Base-by-base conservation (phyloP, 2,797 vertebrate genomes). In the Sebastes glaucus region DNA sequence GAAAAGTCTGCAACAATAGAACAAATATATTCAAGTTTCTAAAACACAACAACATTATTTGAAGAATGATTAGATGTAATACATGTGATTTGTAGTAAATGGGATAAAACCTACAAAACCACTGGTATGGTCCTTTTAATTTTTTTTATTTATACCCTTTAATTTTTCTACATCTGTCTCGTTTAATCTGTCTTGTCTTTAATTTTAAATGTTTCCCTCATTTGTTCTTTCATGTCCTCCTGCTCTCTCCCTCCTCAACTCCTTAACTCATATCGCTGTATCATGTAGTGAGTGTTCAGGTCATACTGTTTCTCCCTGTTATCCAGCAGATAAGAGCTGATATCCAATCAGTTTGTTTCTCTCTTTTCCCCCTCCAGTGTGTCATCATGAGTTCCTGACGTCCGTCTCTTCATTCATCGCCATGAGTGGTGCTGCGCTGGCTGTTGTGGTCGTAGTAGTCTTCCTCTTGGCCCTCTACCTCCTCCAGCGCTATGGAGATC, bases 381-480 rank as follows among this genome's bases (percentile, higher is more conserved):
- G 10, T n/a, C 64, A 69, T 46, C 64, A 92, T 90, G 86, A 88
- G 10, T 49, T 63, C 78, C 52, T 89, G 84, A 90, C 71, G 7
- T 22, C 55, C 7, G n/a, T 20, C 70, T 32, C 55, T 56, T 57
- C 49, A 7, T 46, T 66, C 62, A 7, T 83, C 89, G 22, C 74
- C 0, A 94, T 99, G 98, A 97, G 97, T 49, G 97, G 94, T 65
- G 96, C 94, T 23, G 97, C 95, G 0, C 20, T 99, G 87, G 97
- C 92, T 49, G 89, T 97, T 6, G 97, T 98, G 92, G 96, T 98
- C 20, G 94, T 97, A 8, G 96, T 96, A 62, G 97, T 98, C 53
- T 99, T 99, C 93, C 95, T 98, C 89, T 88, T 99, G 93, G 97
- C 98, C 3, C 94, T 99, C 65, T 97, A 97, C 87, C 95, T 99